Base-by-base conservation (phyloP, 2,113 vertebrate genomes). In the Rostratula benghalensis region DNA sequence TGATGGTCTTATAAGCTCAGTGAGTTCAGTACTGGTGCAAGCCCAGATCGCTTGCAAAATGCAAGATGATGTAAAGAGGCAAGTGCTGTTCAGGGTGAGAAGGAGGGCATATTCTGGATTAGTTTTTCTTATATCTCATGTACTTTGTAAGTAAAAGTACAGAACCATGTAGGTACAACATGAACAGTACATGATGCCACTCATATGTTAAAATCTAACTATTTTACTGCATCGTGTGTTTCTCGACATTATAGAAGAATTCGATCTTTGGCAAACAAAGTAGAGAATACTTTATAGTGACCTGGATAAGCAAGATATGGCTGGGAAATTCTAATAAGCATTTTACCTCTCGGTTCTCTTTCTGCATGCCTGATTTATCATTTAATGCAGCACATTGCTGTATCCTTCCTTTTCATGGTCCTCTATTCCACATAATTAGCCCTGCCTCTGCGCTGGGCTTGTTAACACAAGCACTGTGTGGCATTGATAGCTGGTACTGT, bases 321-420 rank as follows among this genome's bases (percentile, higher is more conserved):
- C 65, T 82, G 74, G 71, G 45, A 80, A 86, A 89, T 77, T 37
- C n/a, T 93, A 70, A 77, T 63, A 54, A 90, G 59, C 14, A 4
- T 94, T 94, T 89, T 94, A 70, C 24, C 31, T 84, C 37, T 89
- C 10, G 19, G 35, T 30, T 94, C 7, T 60, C 57, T 85, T 91
- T 79, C 90, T 92, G 70, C 85, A 45, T 74, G 75, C 48, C 53
- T 83, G 71, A 83, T 79, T 76, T 71, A 41, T 60, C 50, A 25
- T 76, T 74, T 86, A 76, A 61, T 45, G 28, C 17, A 61, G 17
- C n/a, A 73, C 10, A 65, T 35, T 85, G 11, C 37, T 88, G 51
- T 88, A 59, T 74, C 45, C 20, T 79, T 91, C 54, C 24, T 90
- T 86, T 85, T 76, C 39, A 8, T 23, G 35, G 53, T 59, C 24